Evolutionary conservation across 2,113 vertebrate genomes (phyloP), one percentile per base, ranked within the genome.

Genomic region (Psittacula cyanocephala): DNA sequence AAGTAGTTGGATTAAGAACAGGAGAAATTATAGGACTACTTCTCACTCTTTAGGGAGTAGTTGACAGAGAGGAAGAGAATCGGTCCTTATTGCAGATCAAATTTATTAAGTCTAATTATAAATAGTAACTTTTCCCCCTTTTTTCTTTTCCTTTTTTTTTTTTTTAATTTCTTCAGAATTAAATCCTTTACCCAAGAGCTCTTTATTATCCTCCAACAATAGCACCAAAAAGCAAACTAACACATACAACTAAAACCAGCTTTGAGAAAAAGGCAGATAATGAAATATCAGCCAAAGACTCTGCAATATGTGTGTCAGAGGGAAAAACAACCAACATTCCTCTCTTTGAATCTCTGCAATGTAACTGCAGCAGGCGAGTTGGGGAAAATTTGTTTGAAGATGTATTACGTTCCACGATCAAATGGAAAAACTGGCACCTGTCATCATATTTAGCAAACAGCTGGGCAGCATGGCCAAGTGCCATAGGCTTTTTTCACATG

Each of bases 381-480:
- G 96, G 93, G 94, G 95, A 91, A 92, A 97, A 98, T 97, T 95
- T 98, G 97, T 98, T 98, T 98, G 98, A 98, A 98, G 98, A 97
- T 96, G 88, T 98, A 98, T 98, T 98, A 97, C 96, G 94, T 98
- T 98, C 97, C 98, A 97, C 91, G 95, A 98, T 98, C 98, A 98
- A 98, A 98, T 97, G 98, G 97, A 98, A 98, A 98, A 97, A 97
- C 95, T 96, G 97, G 96, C 98, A 98, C 96, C 98, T 98, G 98
- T 98, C 98, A 87, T 96, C 76, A 95, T 98, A 97, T 97, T 98
- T 97, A 98, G 97, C 96, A 98, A 97, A 98, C 98, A 96, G 97
- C 97, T 89, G 89, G 94, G 95, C 95, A 97, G 95, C 95, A 97
- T 98, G 98, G 98, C 97, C 53, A 55, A 86, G 88, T 97, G 97